Evolutionary conservation across 1,140 invertebrate species (phyloP), one percentile per base, ranked within the genome.

Genomic region (Aphelinus atriplicis): DNA sequence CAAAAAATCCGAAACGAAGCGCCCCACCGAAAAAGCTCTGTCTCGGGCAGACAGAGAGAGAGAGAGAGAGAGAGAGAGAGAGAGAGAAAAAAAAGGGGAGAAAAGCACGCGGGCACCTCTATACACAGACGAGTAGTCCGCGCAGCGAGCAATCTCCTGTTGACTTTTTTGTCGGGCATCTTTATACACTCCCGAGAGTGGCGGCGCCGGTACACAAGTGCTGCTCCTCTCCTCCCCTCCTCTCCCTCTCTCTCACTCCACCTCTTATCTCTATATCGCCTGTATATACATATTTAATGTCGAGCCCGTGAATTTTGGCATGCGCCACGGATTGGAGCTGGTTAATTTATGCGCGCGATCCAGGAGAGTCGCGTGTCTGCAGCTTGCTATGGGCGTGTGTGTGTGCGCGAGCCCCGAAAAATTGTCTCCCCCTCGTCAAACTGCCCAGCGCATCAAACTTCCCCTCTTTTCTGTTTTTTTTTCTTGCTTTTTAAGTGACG

Each of bases 271-370:
- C 48, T 57, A 63, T 68, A 66, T 69, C 58, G 57, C 6, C 45
- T 62, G 50, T 68, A 43, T 63, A 74, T 74, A 74, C 72, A 68
- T 68, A 74, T 74, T 74, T 68, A 68, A 74, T 74, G 65, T 46
- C 51, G 7, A n/a, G 7, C 3, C 10, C 46, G 63, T 53, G 64
- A 50, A 73, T 73, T 73, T 73, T 67, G 42, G 62, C 62, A 65
- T 53, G 71, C 43, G 57, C 61, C 61, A 70, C 66, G 51, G 71
- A 73, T 73, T 73, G 63, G 56, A 73, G 71, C 63, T 43, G 7
- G 55, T 61, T 67, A 60, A 73, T 73, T 66, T 67, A 73, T 67
- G 62, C 64, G 56, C 26, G 26, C 51, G 1, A 48, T 7, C 6
- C 45, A 43, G 66, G 48, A n/a, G 53, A 73, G 63, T 73, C 63